Conservation (phyloP, 2,797 vertebrate genomes). For the Phoebastria nigripes region DNA sequence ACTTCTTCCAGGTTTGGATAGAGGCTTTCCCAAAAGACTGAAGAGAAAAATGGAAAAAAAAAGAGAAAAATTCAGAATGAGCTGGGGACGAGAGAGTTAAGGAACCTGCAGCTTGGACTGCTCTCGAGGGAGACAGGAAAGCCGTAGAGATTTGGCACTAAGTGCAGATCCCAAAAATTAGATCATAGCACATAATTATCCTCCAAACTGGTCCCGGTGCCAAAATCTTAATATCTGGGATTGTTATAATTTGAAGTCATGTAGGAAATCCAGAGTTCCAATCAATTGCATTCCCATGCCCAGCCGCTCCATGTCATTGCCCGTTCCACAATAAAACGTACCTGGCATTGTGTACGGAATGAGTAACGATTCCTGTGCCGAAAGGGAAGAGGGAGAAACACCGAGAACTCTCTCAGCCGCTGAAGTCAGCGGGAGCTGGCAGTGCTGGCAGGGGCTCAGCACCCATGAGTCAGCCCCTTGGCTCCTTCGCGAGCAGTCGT, state of each 20-base stretch:
- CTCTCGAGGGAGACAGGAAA: conserved; percentile 49
- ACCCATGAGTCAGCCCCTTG: background rate
- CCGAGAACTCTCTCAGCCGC: conserved; percentile 61
- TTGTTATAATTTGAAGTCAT: conserved; percentile 60
- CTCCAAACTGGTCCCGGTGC: background rate
- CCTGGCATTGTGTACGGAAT: conserved; percentile 79
- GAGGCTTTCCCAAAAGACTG: background rate
- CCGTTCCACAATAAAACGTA: conserved; percentile 72
- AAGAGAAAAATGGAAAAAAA: background rate
- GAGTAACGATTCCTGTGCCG: conserved; percentile 79
- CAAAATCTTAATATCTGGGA: conserved; percentile 33
- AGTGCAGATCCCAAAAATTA: conserved; percentile 46
- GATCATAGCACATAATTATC: conserved; percentile 50
- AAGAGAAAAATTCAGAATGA: background rate
- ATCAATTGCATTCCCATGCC: conserved; percentile 76
- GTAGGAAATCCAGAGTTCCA: conserved; percentile 71
- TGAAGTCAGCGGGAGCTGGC: background rate
- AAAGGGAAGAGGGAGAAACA: conserved; percentile 70
- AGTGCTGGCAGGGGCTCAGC: background rate
- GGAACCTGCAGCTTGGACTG: background rate
- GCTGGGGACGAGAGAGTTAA: background rate
- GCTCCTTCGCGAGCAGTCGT: background rate
- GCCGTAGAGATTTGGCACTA: background rate
- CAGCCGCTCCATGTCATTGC: conserved; percentile 61
- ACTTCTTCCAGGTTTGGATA: background rate